phyloP scores from a whole-genome alignment of 2,113 vertebrate genomes.

The Phodopus roborovskii region DNA sequence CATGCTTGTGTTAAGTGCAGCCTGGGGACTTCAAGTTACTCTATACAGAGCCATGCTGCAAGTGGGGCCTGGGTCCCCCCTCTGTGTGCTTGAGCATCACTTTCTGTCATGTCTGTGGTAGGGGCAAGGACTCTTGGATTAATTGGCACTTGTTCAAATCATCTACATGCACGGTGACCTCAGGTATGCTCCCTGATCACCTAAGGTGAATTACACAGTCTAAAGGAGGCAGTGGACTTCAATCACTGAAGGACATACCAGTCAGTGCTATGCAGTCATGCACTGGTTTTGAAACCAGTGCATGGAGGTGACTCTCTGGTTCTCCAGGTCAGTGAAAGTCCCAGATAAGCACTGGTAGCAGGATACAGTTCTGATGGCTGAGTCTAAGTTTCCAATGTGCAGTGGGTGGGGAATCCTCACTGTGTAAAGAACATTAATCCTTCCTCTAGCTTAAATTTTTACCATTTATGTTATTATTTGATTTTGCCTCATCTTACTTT shows the following conservation, averaged over 20 bases:
- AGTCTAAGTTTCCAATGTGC: accelerated
- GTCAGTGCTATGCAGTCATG: background rate
- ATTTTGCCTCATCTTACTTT: background rate
- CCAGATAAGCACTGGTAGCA: no score
- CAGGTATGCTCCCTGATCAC: accelerated
- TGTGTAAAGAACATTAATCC: background rate
- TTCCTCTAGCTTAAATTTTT: background rate
- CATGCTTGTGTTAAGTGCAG: accelerated
- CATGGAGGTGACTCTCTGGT: background rate
- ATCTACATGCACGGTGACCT: background rate
- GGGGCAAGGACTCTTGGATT: background rate
- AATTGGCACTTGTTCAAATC: background rate
- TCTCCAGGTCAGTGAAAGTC: background rate
- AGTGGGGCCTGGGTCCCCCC: background rate
- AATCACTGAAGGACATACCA: background rate
- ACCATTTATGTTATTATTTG: background rate
- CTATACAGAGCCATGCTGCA: background rate
- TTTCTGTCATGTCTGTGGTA: background rate
- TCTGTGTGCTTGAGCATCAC: background rate
- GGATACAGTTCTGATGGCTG: background rate
- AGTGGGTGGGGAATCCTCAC: background rate
- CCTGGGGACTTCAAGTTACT: background rate
- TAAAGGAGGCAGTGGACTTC: background rate
- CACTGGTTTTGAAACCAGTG: background rate
- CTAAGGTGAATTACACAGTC: background rate